Evolutionary conservation across 1,140 invertebrate species (phyloP).

Genomic region (Cotesia glomerata): DNA sequence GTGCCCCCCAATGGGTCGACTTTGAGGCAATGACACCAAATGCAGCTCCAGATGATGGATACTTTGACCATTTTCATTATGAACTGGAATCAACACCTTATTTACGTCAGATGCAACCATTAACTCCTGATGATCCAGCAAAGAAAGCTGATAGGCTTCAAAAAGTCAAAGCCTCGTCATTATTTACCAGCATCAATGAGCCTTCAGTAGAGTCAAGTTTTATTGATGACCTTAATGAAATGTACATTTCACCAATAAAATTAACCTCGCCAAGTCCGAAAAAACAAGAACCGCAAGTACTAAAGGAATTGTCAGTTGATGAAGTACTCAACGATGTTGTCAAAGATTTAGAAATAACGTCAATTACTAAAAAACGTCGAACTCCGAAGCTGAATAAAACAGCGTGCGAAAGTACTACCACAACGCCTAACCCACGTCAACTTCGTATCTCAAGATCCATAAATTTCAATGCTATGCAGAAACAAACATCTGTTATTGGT

Average conservation of each 20-base stretch:
- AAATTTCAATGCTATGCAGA: background rate
- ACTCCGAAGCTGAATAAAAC: background rate
- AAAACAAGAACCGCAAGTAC: background rate
- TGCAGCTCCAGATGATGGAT: background rate
- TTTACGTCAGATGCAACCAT: background rate
- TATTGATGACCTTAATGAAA: background rate
- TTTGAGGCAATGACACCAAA: background rate
- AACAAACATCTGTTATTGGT: background rate
- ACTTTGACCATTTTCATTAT: slow-evolving; percentile 2
- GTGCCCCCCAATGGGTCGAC: background rate
- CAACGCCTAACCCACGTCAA: background rate
- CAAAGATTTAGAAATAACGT: background rate
- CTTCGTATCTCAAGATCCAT: background rate
- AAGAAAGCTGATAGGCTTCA: background rate
- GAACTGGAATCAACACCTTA: background rate
- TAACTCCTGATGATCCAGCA: too few relatives aligned
- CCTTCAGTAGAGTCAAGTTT: background rate
- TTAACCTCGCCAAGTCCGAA: background rate
- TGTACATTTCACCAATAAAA: slow-evolving; percentile 1
- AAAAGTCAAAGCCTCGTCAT: background rate
- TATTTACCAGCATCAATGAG: background rate
- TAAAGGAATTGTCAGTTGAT: background rate
- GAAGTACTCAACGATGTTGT: background rate
- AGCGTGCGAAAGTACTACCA: background rate
- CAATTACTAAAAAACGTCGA: background rate